Evolutionary conservation across 1,140 invertebrate genomes (phyloP), one percentile per base, ranked within the genome.

Genomic region (Lepidurus packardi): DNA sequence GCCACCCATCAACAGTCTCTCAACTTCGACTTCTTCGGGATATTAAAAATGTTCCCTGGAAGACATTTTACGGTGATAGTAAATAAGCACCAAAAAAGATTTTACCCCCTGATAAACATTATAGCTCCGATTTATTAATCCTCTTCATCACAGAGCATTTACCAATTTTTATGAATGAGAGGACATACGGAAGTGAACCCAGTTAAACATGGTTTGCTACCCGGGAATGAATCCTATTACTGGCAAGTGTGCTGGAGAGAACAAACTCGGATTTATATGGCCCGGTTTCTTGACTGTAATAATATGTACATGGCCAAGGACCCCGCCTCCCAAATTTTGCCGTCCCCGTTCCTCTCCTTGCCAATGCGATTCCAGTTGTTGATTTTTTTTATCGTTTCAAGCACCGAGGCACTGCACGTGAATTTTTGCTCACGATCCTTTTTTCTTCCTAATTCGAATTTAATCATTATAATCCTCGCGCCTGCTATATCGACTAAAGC

Each of bases 401-500:
- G 53, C 53, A 65, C 53, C 8, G 21, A 65, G 53, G 53, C 53
- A 65, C 53, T 65, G 53, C 53, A 65, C 53, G 53, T 11, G 53
- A 65, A 65, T 65, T 65, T 65, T 65, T 65, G 53, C 53, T 65
- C 53, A 65, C 53, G 53, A 65, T 65, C 21, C 53, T 21, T 65
- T n/a, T 65, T 65, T 65, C n/a, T 65, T 65, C 53, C 53, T 9
- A 65, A 65, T n/a, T 65, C 53, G 6, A 65, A 65, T 65, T 65
- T n/a, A 65, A 65, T 65, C 16, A 65, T 65, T 9, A 0, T 65
- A 65, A 65, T n/a, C 13, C 16, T 34, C 53, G 16, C 53, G 16
- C 21, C 6, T 65, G 16, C 13, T 65, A 65, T 21, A 65, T 16
- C 21, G 53, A 65, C 53, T 10, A 65, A 65, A 65, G 53, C 53